Base-by-base conservation (phyloP, 37 sponge, comb jelly and placozoan species). In the Ephydatia muelleri region DNA sequence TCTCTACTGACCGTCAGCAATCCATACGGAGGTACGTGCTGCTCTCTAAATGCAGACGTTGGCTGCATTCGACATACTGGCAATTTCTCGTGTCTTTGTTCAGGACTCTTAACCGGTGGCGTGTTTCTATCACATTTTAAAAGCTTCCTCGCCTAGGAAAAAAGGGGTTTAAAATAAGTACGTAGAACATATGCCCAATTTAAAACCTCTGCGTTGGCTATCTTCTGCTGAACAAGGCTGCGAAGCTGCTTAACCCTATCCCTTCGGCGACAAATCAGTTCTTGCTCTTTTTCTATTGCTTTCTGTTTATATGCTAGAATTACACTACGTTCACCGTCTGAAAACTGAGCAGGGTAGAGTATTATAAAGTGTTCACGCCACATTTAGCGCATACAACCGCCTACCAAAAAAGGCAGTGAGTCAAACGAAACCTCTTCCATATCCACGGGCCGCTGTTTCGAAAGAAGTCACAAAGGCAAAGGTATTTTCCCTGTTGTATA, bases 251-350 rank as follows among this genome's bases (percentile, higher is more conserved):
- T 16, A 0, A 74, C 23, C 37, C 38, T 33, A 33, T 32, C 70
- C 29, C 73, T 65, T 22, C 79, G 72, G 3, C 64, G 68, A 12
- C 16, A 49, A 25, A 0, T 38, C 8, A 88, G 30, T 28, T 82
- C 79, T 14, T 35, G n/a, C 57, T 89, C 89, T 27, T 73, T 89
- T 3, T 43, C 33, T 34, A 89, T 64, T 28, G 89, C 89, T 34
- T 67, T 32, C 34, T 84, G 73, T 27, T 81, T 84, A 37, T 47
- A 89, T 23, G 35, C 38, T 40, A 74, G 74, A 30, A 89, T 31
- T 12, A 30, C 38, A 28, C 73, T 37, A 11, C 79, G 71, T 66
- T 89, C 73, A 23, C 68, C 21, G 4, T 83, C 84, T 47, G 73
- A 72, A 49, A 89, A 76, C 89, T 89, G 13, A 67, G 3, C 22